Percentiles rank a stretch among this genome's conserved stretches.
Evolutionary conservation across 2,888 invertebrate species (phyloP).

Genomic region (Nomada goodeniana): DNA sequence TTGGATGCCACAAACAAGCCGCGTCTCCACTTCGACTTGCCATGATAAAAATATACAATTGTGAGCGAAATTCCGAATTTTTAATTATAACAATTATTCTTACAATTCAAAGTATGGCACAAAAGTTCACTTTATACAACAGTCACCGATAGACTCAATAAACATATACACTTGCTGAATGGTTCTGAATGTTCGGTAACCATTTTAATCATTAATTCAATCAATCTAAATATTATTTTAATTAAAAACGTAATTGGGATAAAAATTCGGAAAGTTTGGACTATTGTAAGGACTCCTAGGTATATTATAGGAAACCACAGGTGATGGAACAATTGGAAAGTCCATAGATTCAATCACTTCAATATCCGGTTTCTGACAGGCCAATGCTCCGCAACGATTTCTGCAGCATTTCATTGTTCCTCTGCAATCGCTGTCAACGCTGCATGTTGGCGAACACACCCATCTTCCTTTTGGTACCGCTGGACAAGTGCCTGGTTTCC

Average conservation of each 20-base stretch:
- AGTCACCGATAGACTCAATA: not conserved
- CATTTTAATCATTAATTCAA: not conserved
- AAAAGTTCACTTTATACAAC: not conserved
- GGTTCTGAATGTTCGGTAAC: not conserved
- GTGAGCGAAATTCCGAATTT: not conserved
- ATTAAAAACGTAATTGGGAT: slow-evolving; percentile 25
- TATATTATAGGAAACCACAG: slow-evolving; percentile 20
- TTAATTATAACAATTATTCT: not conserved
- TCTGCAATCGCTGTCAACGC: slow-evolving; percentile 86
- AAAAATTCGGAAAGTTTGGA: slow-evolving; percentile 2
- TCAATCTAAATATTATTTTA: not conserved
- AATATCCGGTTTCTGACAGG: slow-evolving; percentile 83
- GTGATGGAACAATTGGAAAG: slow-evolving; percentile 36
- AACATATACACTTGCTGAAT: not conserved
- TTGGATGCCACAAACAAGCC: not conserved
- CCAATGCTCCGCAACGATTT: slow-evolving; percentile 86
- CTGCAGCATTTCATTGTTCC: slow-evolving; percentile 86
- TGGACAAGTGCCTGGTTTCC: slow-evolving; percentile 86
- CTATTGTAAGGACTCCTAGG: slow-evolving; percentile 24
- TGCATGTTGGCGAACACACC: slow-evolving; percentile 86
- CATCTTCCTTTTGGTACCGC: slow-evolving; percentile 85
- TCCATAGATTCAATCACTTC: slow-evolving; percentile 54
- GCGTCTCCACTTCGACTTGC: not conserved
- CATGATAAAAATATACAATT: not conserved
- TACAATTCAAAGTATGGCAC: slow-evolving; percentile 6